phyloP scores from a whole-genome alignment of 2,797 vertebrate genomes.

The Intellagama lesueurii region DNA sequence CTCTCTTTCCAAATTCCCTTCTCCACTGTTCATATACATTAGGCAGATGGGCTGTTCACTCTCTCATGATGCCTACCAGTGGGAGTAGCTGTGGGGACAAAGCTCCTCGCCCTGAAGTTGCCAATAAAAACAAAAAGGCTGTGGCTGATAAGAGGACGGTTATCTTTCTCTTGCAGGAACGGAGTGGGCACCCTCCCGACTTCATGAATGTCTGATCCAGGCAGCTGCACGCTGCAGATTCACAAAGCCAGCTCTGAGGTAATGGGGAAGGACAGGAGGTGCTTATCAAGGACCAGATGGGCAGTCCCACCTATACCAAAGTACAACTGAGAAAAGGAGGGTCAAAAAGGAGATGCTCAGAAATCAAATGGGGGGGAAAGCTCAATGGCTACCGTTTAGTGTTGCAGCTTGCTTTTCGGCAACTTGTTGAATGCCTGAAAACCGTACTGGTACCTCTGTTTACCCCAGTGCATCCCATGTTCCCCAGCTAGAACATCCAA shows the following conservation, averaged over 20 bases:
- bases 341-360: background rate
- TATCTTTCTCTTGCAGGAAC: constrained; percentile 43
- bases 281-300: constrained; percentile 34
- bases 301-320: constrained; percentile 1
- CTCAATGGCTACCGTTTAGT: background rate
- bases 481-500: too few species aligned
- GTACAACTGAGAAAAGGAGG: background rate
- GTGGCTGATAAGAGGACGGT: constrained; percentile 5
- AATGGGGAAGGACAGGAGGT: background rate
- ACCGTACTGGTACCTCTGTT: too few species aligned
- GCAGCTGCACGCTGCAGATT: constrained; percentile 44
- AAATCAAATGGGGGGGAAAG: background rate
- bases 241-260: constrained; percentile 37
- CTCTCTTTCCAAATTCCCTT: background rate
- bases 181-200: constrained; percentile 15
- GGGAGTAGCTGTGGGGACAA: background rate
- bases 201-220: constrained; percentile 50
- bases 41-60: background rate
- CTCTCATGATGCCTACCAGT: background rate
- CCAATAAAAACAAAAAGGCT: background rate
- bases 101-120: background rate
- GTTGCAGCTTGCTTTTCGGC: background rate
- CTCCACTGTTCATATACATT: background rate
- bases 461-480: too few species aligned
- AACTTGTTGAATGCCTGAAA: background rate